Evolutionary conservation across 1,140 invertebrate species (phyloP), one percentile per base, ranked within the genome.

Genomic region (Leucophenga varia): DNA sequence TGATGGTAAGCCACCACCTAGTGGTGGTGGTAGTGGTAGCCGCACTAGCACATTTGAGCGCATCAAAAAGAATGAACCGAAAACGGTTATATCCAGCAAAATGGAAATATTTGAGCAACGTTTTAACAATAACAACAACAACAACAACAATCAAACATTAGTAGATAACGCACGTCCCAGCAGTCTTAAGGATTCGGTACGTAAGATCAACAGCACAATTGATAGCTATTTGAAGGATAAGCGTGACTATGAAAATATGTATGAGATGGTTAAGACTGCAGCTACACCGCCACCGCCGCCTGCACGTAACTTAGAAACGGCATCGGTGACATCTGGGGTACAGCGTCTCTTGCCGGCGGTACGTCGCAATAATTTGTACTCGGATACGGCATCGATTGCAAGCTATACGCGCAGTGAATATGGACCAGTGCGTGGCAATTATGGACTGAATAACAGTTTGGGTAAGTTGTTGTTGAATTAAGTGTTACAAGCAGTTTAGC

Each of bases 171-270:
- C 51, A 7, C 61, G 69, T 32, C 53, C 70, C 3, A 72, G 64
- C 41, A 74, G 73, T 30, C 49, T 75, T 2, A 75, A 75, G 51
- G 69, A 72, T 30, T 75, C 73, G 31, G 72, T 75, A 22, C 72
- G 67, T 21, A 75, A 75, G 47, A 75, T 75, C 28, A 75, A 69
- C 43, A 70, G 60, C 44, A 75, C 73, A 32, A 75, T 75, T 20
- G 73, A 75, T 18, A 75, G 68, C 34, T 75, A 75, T 42, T 52
- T 75, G 25, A 75, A 75, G 52, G 72, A 75, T 41, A 75, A 74
- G 20, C 65, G 72, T 10, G 65, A 74, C 49, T 74, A 70, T 19
- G 68, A 74, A 37, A 74, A 73, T 25, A 57, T 73, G 70, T 73
- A 72, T 43, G 70, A 73, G 41, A 58, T 73, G 31, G 69, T 73